phyloP scores from a whole-genome alignment of 2,888 invertebrate species.

The Lacanobia wlatinum region DNA sequence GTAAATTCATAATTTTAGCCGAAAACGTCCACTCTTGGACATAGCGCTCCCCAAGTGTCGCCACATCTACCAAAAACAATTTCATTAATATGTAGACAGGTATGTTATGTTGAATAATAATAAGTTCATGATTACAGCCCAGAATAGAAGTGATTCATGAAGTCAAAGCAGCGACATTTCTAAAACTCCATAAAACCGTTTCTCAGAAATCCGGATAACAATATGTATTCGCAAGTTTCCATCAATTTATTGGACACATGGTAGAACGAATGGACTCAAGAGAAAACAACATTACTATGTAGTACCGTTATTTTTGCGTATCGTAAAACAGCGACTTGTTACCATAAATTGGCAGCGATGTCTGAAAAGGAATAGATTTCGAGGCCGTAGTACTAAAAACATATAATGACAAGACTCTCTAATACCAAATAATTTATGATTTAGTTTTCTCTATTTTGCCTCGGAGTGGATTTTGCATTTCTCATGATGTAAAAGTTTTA shows the following conservation, averaged over 20 bases:
- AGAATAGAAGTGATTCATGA: not conserved
- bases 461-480: conserved; percentile 11
- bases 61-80: too few species aligned
- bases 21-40: too few species aligned
- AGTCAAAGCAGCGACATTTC: conserved; percentile 1
- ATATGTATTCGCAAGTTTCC: conserved; percentile 21
- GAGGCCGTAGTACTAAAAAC: conserved; percentile 57
- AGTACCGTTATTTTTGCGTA: conserved; percentile 68
- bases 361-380: conserved; percentile 76
- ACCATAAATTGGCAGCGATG: conserved; percentile 77
- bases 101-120: too few species aligned
- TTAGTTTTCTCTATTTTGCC: conserved; percentile 17
- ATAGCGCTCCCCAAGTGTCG: too few species aligned
- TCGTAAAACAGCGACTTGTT: conserved; percentile 80
- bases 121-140: not conserved
- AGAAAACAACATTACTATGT: conserved; percentile 52
- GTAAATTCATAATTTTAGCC: too few species aligned
- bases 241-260: conserved; percentile 34
- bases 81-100: too few species aligned
- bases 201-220: conserved; percentile 10
- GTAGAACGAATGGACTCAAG: conserved; percentile 11
- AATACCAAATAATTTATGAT: conserved; percentile 42
- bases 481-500: not conserved
- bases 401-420: conserved; percentile 45
- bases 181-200: conserved; percentile 15